These are phyloP conservation scores for Pavo muticus DNA, from an alignment of 2,113 vertebrate genomes.

Conservation along the genomic window DNA sequence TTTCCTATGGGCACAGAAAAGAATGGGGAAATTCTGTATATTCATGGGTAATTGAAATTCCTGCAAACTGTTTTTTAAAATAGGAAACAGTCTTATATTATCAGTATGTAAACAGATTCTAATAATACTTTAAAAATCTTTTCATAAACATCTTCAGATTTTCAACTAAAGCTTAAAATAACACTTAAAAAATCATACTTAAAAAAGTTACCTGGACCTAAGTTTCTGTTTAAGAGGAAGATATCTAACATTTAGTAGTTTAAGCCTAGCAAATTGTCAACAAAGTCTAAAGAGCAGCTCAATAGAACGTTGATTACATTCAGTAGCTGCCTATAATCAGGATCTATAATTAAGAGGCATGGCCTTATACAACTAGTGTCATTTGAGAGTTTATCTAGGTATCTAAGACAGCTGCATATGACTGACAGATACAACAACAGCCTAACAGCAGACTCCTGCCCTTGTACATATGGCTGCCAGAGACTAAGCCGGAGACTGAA, in stretches of 20 bases:
- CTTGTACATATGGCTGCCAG: background rate
- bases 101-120: background rate
- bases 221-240: background rate
- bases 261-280: rapidly evolving
- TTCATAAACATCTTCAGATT: background rate
- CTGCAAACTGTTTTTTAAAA: background rate
- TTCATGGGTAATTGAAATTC: rapidly evolving
- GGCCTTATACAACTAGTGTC: background rate
- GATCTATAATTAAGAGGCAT: background rate
- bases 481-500: background rate
- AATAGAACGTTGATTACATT: background rate
- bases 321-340: background rate
- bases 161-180: background rate
- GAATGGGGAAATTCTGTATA: background rate
- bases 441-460: background rate
- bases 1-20: background rate
- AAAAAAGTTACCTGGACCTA: background rate
- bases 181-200: background rate
- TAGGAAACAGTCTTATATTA: background rate
- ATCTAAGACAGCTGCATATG: background rate
- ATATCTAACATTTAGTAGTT: background rate
- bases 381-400: background rate
- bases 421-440: background rate
- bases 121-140: background rate
- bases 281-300: background rate